These are phyloP conservation scores for Scophthalmus maximus DNA, from an alignment of 2,113 vertebrate genomes.

Conservation along the genomic window DNA sequence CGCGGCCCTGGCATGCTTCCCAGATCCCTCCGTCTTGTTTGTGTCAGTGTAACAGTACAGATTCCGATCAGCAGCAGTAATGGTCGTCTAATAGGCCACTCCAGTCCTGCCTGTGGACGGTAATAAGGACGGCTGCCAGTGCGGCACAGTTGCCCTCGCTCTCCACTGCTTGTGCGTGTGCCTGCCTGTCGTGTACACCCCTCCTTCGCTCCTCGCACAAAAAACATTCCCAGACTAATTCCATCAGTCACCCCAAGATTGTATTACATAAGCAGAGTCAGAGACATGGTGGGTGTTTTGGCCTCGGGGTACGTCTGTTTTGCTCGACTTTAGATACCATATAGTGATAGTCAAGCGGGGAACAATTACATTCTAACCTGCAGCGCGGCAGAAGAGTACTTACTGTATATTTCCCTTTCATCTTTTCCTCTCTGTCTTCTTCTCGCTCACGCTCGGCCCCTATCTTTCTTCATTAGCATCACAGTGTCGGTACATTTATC, in stretches of 20 bases:
- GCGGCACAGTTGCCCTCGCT: slow-evolving; percentile 47
- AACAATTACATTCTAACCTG: slow-evolving; percentile 77
- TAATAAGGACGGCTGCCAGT: slow-evolving; percentile 70
- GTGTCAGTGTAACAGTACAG: slow-evolving; percentile 63
- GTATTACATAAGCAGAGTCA: slow-evolving; percentile 71
- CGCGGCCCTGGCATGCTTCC: slow-evolving; percentile 49
- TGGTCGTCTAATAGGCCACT: slow-evolving; percentile 65
- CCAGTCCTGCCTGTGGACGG: slow-evolving; percentile 55
- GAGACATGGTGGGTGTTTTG: slow-evolving; percentile 61
- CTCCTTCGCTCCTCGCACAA: slow-evolving; percentile 45
- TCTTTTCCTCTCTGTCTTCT: slow-evolving; percentile 62
- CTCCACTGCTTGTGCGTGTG: slow-evolving; percentile 14
- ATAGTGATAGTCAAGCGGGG: slow-evolving; percentile 73
- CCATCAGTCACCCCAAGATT: slow-evolving; percentile 69
- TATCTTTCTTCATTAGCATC: slow-evolving; percentile 82
- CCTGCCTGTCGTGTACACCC: slow-evolving; percentile 35
- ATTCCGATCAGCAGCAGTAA: slow-evolving; percentile 68
- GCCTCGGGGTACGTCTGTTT: slow-evolving; percentile 67
- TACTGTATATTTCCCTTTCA: slow-evolving; percentile 62
- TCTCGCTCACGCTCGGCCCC: slow-evolving; percentile 45
- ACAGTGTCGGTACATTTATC: slow-evolving; percentile 73
- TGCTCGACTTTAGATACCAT: slow-evolving; percentile 69
- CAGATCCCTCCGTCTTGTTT: slow-evolving; percentile 70
- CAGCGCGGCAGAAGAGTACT: slow-evolving; percentile 61
- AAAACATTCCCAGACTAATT: slow-evolving; percentile 59